These are phyloP conservation scores for Sisyra terminalis DNA, from an alignment of 2,888 invertebrate species.

Conservation along the genomic window DNA sequence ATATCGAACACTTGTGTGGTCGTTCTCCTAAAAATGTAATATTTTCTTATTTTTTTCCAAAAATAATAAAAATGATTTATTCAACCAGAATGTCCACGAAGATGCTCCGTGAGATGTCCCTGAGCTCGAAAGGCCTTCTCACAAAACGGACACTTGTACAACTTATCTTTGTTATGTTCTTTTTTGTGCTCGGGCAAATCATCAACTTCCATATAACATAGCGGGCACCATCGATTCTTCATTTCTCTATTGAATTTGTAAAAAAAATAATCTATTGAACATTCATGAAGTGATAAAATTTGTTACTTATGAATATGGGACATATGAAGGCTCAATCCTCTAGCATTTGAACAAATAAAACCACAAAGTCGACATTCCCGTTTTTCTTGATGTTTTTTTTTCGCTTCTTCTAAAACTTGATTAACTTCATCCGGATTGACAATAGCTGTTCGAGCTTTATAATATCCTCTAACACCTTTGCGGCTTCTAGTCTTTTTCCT, in stretches of 20 bases:
- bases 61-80: neutral
- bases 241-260: conserved; percentile 16
- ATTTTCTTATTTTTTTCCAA: neutral
- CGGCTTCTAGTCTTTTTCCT: conserved; percentile 7
- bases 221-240: conserved; percentile 19
- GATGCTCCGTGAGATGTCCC: conserved; percentile 20
- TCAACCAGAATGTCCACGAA: conserved; percentile 17
- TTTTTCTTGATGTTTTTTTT: conserved; percentile 14
- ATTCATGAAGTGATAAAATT: neutral
- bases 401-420: conserved; percentile 15
- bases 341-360: conserved; percentile 13
- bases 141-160: conserved; percentile 19
- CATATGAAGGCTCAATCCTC: conserved; percentile 20
- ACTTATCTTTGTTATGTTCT: conserved; percentile 14
- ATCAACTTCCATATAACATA: conserved; percentile 17
- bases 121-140: conserved; percentile 15
- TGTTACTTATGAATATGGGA: conserved; percentile 19
- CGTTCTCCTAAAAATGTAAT: conserved; percentile 13
- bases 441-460: conserved; percentile 12
- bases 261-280: conserved; percentile 7
- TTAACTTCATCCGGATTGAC: conserved; percentile 16
- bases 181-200: conserved; percentile 15
- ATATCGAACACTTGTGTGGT: conserved; percentile 16
- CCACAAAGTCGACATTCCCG: conserved; percentile 18
- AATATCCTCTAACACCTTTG: conserved; percentile 3